phyloP scores from a whole-genome alignment of 2,113 vertebrate genomes.

The Eubucco bourcierii region DNA sequence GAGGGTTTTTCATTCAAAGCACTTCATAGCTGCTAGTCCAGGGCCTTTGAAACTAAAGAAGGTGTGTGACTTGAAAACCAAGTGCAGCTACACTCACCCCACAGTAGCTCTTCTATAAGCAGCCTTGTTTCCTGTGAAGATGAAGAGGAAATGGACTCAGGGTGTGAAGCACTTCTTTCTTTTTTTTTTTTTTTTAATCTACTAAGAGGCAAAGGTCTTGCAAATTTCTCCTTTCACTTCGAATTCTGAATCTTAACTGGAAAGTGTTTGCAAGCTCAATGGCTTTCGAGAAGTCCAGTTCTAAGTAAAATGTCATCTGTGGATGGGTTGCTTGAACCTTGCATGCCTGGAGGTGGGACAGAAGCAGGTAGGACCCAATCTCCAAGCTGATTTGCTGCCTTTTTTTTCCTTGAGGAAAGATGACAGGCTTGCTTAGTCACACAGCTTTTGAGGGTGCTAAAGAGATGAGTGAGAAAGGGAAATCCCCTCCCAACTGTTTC shows the following conservation, averaged over 20 bases:
- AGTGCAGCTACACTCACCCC: neutral
- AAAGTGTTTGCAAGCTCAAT: constrained; percentile 8
- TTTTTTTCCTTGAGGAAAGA: constrained; percentile 56
- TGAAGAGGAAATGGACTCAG: constrained; percentile 49
- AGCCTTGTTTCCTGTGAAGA: constrained; percentile 54
- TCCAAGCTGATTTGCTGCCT: constrained; percentile 31
- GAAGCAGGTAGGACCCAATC: constrained; percentile 57
- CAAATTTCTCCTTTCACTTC: constrained; percentile 3
- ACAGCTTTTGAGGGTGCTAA: neutral
- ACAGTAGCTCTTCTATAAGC: neutral
- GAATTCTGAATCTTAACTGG: constrained; percentile 17
- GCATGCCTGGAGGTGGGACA: constrained; percentile 28
- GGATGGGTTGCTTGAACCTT: neutral
- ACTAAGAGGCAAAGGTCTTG: neutral
- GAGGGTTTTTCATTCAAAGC: neutral
- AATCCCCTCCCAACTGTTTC: constrained; percentile 54
- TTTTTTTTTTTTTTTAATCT: neutral
- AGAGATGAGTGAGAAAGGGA: constrained; percentile 27
- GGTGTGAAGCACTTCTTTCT: constrained; percentile 13
- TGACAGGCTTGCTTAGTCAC: constrained; percentile 54
- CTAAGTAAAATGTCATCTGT: constrained; percentile 37
- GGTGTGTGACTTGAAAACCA: neutral
- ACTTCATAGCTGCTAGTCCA: neutral
- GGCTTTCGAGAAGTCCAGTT: neutral
- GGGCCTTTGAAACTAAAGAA: neutral